Conservation (phyloP, 2,113 vertebrate species). For the Ailuropoda melanoleuca region DNA sequence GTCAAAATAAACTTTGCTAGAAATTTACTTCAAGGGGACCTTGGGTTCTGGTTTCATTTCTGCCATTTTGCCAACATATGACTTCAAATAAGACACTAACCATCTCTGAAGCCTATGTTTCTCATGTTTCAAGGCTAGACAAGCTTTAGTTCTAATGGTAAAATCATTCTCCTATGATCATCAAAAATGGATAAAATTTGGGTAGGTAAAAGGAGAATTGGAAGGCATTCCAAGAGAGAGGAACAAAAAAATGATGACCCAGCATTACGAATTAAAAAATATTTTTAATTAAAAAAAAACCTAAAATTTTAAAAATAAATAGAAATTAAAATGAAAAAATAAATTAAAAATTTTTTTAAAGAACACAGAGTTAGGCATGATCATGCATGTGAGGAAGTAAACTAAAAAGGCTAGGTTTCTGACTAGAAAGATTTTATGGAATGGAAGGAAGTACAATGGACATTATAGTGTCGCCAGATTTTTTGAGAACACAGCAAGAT, state of each 20-base stretch:
- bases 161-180: not conserved
- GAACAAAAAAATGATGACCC: not conserved
- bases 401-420: not conserved
- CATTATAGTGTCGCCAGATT: not conserved
- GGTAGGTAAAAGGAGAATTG: not conserved
- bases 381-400: not conserved
- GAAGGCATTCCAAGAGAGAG: not conserved
- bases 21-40: not conserved
- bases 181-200: not conserved
- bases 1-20: not conserved
- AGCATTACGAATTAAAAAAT: not conserved
- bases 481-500: not conserved
- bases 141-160: not conserved
- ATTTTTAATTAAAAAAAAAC: not conserved
- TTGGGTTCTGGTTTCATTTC: not conserved
- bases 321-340: not conserved
- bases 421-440: not conserved
- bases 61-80: not conserved
- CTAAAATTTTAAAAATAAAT: not conserved
- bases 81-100: not conserved
- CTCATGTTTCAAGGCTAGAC: not conserved
- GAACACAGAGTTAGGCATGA: not conserved
- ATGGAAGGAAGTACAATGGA: not conserved
- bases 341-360: not conserved
- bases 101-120: not conserved